These are phyloP conservation scores for Leptodactylus fuscus DNA, from an alignment of 2,113 vertebrate genomes.

Conservation along the genomic window DNA sequence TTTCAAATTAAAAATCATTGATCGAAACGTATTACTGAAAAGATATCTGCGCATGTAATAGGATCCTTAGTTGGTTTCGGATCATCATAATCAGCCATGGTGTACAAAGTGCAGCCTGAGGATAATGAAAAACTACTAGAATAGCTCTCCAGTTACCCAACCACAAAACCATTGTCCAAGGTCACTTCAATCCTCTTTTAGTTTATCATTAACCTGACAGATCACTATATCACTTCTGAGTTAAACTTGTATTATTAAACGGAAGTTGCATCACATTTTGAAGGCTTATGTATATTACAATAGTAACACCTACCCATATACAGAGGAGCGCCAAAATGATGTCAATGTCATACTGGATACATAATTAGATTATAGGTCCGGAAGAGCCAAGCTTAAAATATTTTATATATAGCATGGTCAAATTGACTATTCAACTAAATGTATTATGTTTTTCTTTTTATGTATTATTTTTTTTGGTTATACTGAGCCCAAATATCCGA, in stretches of 20 bases:
- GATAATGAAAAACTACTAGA: background rate
- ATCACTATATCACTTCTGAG: slow-evolving; percentile 8
- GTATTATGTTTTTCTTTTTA: too few relatives aligned
- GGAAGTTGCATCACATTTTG: slow-evolving; percentile 10
- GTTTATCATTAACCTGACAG: slow-evolving; percentile 40
- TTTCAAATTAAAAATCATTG: too few relatives aligned
- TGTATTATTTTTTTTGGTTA: too few relatives aligned
- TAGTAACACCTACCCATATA: background rate
- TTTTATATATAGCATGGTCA: too few relatives aligned
- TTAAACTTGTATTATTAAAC: background rate
- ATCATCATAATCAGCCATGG: background rate
- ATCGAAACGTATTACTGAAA: too few relatives aligned
- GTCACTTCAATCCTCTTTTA: background rate
- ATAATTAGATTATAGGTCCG: too few relatives aligned
- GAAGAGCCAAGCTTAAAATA: too few relatives aligned
- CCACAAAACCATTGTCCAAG: background rate
- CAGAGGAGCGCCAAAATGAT: too few relatives aligned
- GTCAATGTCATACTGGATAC: background rate
- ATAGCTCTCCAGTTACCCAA: background rate
- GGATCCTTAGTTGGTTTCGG: background rate
- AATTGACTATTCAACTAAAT: too few relatives aligned
- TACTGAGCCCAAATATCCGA: too few relatives aligned
- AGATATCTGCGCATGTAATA: too few relatives aligned
- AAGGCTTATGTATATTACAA: background rate
- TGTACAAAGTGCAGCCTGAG: slow-evolving; percentile 10